Evolutionary conservation across 2,797 vertebrate species (phyloP), one percentile per base, ranked within the genome.

Genomic region (Micrastur ruficollis): DNA sequence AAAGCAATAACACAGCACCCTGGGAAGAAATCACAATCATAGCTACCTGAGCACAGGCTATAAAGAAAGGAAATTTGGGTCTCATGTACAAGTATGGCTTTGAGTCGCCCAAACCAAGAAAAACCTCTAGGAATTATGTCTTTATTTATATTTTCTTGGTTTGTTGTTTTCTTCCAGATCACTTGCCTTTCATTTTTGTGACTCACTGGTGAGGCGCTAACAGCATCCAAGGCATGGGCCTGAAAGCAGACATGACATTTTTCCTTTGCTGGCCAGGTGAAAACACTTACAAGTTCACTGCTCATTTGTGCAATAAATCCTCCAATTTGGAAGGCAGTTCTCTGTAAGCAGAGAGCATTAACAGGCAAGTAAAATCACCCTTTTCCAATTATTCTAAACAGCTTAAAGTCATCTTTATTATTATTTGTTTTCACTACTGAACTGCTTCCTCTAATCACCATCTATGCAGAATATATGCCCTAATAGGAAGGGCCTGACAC

Each of bases 181-280:
- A 11, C 52, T 89, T 88, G 22, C 29, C 50, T 81, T 49, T 80
- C 10, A 25, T 75, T 66, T 76, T 56, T 32, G 46, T 68, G 31
- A 58, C 44, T 85, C 44, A 9, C 2, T 29, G 26, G 5, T 50
- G 32, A 53, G 47, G 23, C 72, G 12, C 9, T 73, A 19, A 42
- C 10, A 61, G 18, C 1, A 2, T 16, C 44, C 2, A 2, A 62
- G 63, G 29, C 8, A 23, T 5, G 32, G n/a, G 8, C 11, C 46
- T 85, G 46, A 75, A 38, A 88, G 50, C 8, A 66, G 14, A 40
- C 0, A 0, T 20, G 9, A 34, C 9, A 25, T 70, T 52, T 74
- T 42, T 52, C 19, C 44, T 63, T 42, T 68, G 17, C 29, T 56
- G 32, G 27, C 13, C 11, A 6, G 15, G 18, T 46, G 18, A n/a